phyloP scores from a whole-genome alignment of 1,140 invertebrate genomes.

The Coptotermes formosanus region DNA sequence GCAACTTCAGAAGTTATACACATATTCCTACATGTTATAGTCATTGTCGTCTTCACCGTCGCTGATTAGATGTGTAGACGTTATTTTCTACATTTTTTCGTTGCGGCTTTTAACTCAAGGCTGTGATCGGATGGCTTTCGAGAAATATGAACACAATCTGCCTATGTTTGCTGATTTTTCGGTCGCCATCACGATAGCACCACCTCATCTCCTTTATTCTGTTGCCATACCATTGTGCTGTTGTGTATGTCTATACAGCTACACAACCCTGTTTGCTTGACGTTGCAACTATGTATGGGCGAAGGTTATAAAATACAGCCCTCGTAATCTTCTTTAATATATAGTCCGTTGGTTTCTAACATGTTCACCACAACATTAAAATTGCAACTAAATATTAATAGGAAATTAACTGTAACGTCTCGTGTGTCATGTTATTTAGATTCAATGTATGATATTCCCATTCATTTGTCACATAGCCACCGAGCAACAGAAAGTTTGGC shows the following conservation, averaged over 20 bases:
- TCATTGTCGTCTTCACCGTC: not conserved
- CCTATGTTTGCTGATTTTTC: constrained; percentile 2
- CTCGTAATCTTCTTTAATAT: not conserved
- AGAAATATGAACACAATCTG: not conserved
- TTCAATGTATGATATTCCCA: too few species aligned
- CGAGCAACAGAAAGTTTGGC: too few species aligned
- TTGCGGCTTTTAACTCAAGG: not conserved
- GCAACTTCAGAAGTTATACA: not conserved
- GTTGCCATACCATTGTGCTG: not conserved
- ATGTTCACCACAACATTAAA: not conserved
- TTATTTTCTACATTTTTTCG: not conserved
- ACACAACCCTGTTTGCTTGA: not conserved
- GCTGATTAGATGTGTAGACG: not conserved
- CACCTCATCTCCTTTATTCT: not conserved
- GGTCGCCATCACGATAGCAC: not conserved
- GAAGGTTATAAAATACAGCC: not conserved
- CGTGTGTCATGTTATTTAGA: too few species aligned
- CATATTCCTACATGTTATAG: not conserved
- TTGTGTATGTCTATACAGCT: not conserved
- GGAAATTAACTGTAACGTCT: too few species aligned
- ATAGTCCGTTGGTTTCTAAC: not conserved
- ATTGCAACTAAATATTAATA: not conserved
- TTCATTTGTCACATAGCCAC: too few species aligned
- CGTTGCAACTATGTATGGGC: not conserved
- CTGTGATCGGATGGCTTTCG: not conserved